phyloP scores from a whole-genome alignment of 2,888 invertebrate genomes.

The Acronicta aceris region DNA sequence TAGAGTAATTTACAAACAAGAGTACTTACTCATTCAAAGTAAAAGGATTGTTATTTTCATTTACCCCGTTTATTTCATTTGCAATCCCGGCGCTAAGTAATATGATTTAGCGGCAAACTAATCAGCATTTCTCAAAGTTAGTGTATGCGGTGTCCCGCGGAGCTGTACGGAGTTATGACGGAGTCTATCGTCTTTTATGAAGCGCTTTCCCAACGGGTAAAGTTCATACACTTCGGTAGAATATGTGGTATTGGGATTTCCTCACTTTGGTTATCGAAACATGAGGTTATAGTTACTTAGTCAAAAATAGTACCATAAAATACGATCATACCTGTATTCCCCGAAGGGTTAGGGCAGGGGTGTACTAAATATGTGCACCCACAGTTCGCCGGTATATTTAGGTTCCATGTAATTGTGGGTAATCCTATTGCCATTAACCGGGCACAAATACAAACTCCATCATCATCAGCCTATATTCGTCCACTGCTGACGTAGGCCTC shows the following conservation, averaged over 20 bases:
- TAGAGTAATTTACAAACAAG: conserved; percentile 8
- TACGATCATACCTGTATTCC: no score
- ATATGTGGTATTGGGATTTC: neutral
- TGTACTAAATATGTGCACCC: no score
- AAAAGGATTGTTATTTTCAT: conserved; percentile 12
- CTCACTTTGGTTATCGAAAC: neutral
- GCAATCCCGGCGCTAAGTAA: conserved; percentile 13
- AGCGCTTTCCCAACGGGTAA: conserved; percentile 9
- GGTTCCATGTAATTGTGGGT: no score
- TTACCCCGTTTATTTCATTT: conserved; percentile 12
- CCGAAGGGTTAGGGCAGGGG: no score
- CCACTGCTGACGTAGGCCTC: no score
- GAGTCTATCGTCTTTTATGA: conserved; percentile 14
- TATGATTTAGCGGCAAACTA: conserved; percentile 36
- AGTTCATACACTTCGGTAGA: neutral
- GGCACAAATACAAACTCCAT: no score
- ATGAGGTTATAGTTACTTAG: neutral
- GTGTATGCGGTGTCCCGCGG: conserved; percentile 13
- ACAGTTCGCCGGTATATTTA: no score
- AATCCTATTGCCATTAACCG: no score
- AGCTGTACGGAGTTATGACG: conserved; percentile 12
- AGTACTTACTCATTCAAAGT: conserved; percentile 24
- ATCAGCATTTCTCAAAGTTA: conserved; percentile 41
- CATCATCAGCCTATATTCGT: no score
- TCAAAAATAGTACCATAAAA: no score